Evolutionary conservation across 2,113 vertebrate genomes (phyloP).

Genomic region (Esox niger): DNA sequence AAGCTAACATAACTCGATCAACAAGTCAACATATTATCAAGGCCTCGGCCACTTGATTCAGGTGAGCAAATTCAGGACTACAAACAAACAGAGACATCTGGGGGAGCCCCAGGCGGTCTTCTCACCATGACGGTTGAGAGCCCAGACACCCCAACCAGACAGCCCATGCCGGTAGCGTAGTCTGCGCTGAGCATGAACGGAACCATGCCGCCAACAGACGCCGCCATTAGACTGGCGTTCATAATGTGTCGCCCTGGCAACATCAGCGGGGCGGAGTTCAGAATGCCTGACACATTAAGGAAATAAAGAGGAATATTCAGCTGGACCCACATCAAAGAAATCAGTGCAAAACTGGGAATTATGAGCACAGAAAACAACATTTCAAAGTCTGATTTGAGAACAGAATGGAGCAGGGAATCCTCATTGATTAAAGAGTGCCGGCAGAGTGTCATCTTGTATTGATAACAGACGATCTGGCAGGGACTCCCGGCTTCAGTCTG

Average conservation of each 20-base stretch:
- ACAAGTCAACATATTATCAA: no score
- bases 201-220: conserved; percentile 71
- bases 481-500: background rate
- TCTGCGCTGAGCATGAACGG: conserved; percentile 78
- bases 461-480: conserved; percentile 9
- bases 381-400: background rate
- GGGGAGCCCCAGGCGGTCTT: background rate
- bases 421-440: background rate
- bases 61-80: no score
- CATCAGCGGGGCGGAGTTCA: conserved; percentile 70
- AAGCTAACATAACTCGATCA: no score
- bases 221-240: conserved; percentile 74
- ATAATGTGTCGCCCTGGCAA: conserved; percentile 75
- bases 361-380: background rate
- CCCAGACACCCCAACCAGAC: conserved; percentile 72
- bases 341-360: no score
- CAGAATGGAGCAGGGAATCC: background rate
- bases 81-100: no score
- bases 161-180: conserved; percentile 73
- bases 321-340: background rate
- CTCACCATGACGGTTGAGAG: conserved; percentile 79
- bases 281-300: conserved; percentile 59
- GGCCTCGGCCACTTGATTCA: no score
- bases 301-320: background rate
- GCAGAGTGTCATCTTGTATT: background rate